Evolutionary conservation across 1,140 invertebrate species (phyloP).

Genomic region (Ceratoteleas bidentatus): DNA sequence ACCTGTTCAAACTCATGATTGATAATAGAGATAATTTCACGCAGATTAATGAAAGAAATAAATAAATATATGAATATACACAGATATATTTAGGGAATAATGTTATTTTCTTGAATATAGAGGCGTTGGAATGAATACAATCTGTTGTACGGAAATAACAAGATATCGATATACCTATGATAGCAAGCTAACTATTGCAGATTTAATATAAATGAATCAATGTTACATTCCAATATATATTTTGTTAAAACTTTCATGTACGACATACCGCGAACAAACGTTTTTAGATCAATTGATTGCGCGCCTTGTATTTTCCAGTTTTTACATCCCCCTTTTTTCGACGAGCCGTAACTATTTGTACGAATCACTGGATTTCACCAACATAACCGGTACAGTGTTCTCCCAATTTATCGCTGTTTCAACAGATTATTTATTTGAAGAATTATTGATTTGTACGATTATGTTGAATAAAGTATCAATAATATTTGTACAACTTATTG

Average conservation of each 20-base stretch:
- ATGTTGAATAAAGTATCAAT: slow-evolving; percentile 42
- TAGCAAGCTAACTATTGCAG: slow-evolving; percentile 66
- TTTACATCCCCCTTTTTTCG: slow-evolving; percentile 19
- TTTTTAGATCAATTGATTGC: slow-evolving; percentile 54
- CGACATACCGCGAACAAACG: slow-evolving; percentile 57
- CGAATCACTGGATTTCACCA: slow-evolving; percentile 5
- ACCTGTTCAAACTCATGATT: slow-evolving; percentile 4
- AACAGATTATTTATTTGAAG: slow-evolving; percentile 47
- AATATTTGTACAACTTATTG: slow-evolving; percentile 31
- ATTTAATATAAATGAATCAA: slow-evolving; percentile 75
- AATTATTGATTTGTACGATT: slow-evolving; percentile 39
- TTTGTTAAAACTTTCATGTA: slow-evolving; percentile 66
- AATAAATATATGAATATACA: slow-evolving; percentile 32
- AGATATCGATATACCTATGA: slow-evolving; percentile 43
- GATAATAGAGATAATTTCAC: slow-evolving; percentile 37
- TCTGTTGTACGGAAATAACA: slow-evolving; percentile 46
- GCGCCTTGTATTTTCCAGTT: slow-evolving; percentile 34
- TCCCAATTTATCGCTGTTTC: slow-evolving; percentile 21
- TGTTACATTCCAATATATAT: slow-evolving; percentile 77
- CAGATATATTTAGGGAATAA: slow-evolving; percentile 35
- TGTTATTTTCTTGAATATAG: slow-evolving; percentile 59
- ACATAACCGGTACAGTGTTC: slow-evolving; percentile 2
- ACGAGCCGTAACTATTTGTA: slow-evolving; percentile 17
- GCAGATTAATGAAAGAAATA: slow-evolving; percentile 17
- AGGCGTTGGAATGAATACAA: slow-evolving; percentile 32